Conservation (phyloP, 2,888 invertebrate species). For the Rhingia campestris region DNA sequence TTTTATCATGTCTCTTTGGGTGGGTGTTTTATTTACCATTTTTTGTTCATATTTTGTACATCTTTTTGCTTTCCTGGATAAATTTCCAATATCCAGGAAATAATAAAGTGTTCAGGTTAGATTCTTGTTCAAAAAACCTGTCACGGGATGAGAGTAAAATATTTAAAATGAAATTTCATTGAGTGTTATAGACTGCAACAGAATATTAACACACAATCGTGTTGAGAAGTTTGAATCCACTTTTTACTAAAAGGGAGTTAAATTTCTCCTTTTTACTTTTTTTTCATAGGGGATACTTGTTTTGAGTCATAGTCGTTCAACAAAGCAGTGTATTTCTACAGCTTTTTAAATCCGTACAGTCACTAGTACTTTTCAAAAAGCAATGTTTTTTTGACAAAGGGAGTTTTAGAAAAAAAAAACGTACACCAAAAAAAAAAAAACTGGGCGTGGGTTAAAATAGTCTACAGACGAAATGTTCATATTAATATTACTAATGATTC, state of each 20-base stretch:
- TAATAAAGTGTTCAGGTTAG: constrained; percentile 43
- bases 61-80: constrained; percentile 38
- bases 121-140: constrained; percentile 3
- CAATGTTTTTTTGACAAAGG: too few species aligned
- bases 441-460: too few species aligned
- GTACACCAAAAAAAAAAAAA: too few species aligned
- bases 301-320: too few species aligned
- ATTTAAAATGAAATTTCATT: constrained; percentile 61
- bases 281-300: too few species aligned
- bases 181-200: neutral
- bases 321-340: too few species aligned
- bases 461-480: too few species aligned
- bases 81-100: constrained; percentile 53
- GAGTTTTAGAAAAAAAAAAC: too few species aligned
- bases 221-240: constrained; percentile 9
- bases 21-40: neutral
- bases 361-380: too few species aligned
- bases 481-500: too few species aligned
- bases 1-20: constrained; percentile 51
- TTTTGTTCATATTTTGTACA: constrained; percentile 28
- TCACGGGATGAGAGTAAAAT: constrained; percentile 42
- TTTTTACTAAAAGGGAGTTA: too few species aligned
- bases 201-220: constrained; percentile 17
- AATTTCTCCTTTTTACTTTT: neutral
- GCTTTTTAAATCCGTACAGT: too few species aligned